Percentiles rank a stretch among this genome's conserved stretches.
phyloP scores from a whole-genome alignment of 2,113 vertebrate species.

The Pachycephala philippinensis region DNA sequence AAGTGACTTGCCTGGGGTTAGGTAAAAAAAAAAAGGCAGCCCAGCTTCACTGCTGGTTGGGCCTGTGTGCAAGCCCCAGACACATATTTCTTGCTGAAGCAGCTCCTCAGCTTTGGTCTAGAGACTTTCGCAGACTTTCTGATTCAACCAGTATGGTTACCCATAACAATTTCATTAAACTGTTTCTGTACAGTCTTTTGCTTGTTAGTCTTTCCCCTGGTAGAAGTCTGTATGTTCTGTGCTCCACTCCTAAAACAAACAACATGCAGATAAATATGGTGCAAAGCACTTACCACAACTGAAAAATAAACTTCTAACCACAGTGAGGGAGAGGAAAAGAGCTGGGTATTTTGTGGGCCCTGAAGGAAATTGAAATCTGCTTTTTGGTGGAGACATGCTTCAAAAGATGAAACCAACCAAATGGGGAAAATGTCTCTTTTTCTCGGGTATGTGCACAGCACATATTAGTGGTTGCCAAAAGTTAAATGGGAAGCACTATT shows the following conservation, averaged over 20 bases:
- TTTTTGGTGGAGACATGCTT: conserved; percentile 52
- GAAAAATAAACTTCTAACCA: conserved; percentile 72
- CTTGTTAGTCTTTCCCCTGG: conserved; percentile 28
- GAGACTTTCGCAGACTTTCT: background rate
- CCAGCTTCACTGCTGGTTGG: background rate
- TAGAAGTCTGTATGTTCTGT: conserved; percentile 57
- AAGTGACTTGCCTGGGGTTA: background rate
- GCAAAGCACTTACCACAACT: conserved; percentile 68
- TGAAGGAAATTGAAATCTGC: conserved; percentile 64
- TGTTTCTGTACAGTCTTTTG: conserved; percentile 20
- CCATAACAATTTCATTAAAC: conserved; percentile 42
- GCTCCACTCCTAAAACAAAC: conserved; percentile 74
- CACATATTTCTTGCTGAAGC: background rate
- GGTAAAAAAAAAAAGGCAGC: background rate
- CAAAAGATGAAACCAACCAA: conserved; percentile 61
- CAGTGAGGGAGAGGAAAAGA: conserved; percentile 51
- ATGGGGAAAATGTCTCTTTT: conserved; percentile 41
- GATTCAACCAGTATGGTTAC: conserved; percentile 28
- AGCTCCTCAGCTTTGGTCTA: background rate
- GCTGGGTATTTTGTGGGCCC: conserved; percentile 60
- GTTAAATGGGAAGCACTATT: conserved; percentile 24
- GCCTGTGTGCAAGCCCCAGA: background rate
- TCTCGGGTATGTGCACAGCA: background rate
- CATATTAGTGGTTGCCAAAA: conserved; percentile 38
- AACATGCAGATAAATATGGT: conserved; percentile 72